Evolutionary conservation across 2,888 invertebrate genomes (phyloP).

Genomic region (Dromius quadrimaculatus): DNA sequence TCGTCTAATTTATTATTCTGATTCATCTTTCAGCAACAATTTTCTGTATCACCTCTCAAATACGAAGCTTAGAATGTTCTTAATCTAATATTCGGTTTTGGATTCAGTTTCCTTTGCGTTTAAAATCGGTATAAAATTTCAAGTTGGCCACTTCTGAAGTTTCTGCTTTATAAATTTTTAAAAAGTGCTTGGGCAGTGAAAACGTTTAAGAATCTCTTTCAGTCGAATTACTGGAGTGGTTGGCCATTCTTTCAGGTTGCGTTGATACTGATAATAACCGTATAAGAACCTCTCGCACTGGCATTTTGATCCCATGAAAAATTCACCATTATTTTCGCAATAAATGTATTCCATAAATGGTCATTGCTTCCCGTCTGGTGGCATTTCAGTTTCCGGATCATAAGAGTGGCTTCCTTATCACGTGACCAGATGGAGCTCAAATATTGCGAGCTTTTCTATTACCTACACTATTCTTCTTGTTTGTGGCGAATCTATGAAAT

Average conservation of each 20-base stretch:
- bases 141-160: conserved; percentile 7
- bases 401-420: conserved; percentile 54
- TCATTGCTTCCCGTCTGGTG: conserved; percentile 57
- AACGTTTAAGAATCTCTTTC: conserved; percentile 12
- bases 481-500: conserved; percentile 17
- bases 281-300: conserved; percentile 41
- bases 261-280: conserved; percentile 40
- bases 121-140: conserved; percentile 19
- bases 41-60: no score
- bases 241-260: conserved; percentile 16
- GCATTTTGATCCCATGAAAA: conserved; percentile 57
- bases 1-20: background rate
- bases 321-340: conserved; percentile 56
- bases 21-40: no score
- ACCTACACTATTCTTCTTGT: conserved; percentile 21
- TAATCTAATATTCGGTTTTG: conserved; percentile 20
- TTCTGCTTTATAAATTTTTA: conserved; percentile 24
- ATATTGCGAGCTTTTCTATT: conserved; percentile 31
- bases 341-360: conserved; percentile 59
- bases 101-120: conserved; percentile 17
- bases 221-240: conserved; percentile 1
- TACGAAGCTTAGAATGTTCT: no score
- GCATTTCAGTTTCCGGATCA: conserved; percentile 60
- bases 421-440: conserved; percentile 34
- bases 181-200: conserved; percentile 7